Evolutionary conservation across 2,888 invertebrate species (phyloP).

Genomic region (Morpho deidamia): DNA sequence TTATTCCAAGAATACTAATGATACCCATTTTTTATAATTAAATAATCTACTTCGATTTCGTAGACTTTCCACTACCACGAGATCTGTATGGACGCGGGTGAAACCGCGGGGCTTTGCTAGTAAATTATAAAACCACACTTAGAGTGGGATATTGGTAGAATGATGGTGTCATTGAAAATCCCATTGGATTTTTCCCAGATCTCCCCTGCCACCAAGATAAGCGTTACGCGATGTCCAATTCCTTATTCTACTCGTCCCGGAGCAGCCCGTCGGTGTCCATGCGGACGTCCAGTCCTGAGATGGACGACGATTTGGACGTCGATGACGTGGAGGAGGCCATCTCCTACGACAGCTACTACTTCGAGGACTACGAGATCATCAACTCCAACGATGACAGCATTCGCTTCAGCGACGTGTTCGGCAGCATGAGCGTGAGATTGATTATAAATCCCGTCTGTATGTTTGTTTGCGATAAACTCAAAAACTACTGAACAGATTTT

Average conservation of each 20-base stretch:
- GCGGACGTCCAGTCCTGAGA: not conserved
- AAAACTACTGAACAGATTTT: too few species aligned
- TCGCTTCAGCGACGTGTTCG: conserved; percentile 34
- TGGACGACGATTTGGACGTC: conserved; percentile 16
- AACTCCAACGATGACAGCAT: conserved; percentile 45
- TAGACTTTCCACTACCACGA: too few species aligned
- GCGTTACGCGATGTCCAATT: conserved; percentile 47
- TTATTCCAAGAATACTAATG: too few species aligned
- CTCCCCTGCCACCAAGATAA: conserved; percentile 66
- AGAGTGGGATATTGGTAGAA: too few species aligned
- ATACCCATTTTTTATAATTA: too few species aligned
- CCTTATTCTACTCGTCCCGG: conserved; percentile 49
- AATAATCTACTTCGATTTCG: too few species aligned
- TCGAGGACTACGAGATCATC: conserved; percentile 69
- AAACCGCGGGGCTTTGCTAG: too few species aligned
- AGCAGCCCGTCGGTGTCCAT: conserved; percentile 28
- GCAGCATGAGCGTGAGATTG: conserved; percentile 32
- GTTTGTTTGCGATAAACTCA: too few species aligned
- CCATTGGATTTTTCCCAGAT: conserved; percentile 36
- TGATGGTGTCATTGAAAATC: too few species aligned
- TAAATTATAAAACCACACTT: too few species aligned
- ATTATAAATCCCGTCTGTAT: too few species aligned
- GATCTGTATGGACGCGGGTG: too few species aligned
- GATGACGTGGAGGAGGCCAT: conserved; percentile 57
- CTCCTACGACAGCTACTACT: conserved; percentile 51